Evolutionary conservation across 1,140 invertebrate genomes (phyloP), one percentile per base, ranked within the genome.

Genomic region (Heliconius nattereri): DNA sequence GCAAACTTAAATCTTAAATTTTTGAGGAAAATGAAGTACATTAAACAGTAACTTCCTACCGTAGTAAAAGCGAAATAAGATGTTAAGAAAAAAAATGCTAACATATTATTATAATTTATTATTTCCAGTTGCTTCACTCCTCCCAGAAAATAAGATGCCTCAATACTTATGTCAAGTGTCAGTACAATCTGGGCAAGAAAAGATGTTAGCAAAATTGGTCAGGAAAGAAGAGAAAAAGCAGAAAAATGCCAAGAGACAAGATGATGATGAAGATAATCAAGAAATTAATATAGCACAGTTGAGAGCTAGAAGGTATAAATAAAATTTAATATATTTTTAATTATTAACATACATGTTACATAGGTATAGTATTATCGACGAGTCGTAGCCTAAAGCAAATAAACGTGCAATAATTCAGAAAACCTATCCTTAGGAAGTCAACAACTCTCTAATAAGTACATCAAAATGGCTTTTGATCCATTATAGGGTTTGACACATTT

Each of bases 171-270:
- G 96, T 83, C 96, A 97, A 94, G 97, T 98, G 1, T 97, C 96
- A 32, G 96, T 99, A 32, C 96, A 98, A 86, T 98, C 98, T 7
- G 97, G 97, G 88, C 96, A 97, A 85, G 98, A 99, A 88, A 98
- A 97, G 85, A 92, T 96, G 76, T 87, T 98, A 37, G 95, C 96
- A 40, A 99, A 99, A 90, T 95, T 97, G 91, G 96, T 98, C 11
- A 95, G 98, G 19, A 98, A 98, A 90, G 98, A 98, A 88, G 98
- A 98, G 88, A 99, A 98, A 88, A 97, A 96, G 80, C 95, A 96
- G 1, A 95, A 95, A 78, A 95, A 90, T 75, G 95, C 93, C 73
- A 94, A 95, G 45, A 96, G 95, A 80, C 92, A 94, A 29, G 90
- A 95, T 5, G 95, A 96, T 16, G 95, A 95, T n/a, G 95, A 95